Conservation (phyloP, 1,140 invertebrate genomes). For the Trichonephila clavata region DNA sequence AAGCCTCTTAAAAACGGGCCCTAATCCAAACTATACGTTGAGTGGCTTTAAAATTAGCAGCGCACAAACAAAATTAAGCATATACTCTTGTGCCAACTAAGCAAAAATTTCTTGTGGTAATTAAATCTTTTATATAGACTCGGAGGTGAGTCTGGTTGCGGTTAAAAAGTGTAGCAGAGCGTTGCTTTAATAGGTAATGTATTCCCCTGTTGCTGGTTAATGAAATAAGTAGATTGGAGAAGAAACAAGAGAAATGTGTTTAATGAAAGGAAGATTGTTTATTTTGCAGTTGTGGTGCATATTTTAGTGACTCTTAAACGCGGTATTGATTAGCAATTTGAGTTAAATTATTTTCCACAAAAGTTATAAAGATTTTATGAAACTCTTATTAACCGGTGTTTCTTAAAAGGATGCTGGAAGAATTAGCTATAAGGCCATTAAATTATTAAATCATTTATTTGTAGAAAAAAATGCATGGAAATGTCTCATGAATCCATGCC, state of each 20-base stretch:
- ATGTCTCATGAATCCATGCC: too few species aligned
- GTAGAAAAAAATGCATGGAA: too few species aligned
- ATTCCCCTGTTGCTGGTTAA: neutral
- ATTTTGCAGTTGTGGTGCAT: conserved; percentile 19
- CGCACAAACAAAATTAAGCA: neutral
- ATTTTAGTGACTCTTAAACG: neutral
- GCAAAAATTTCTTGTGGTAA: neutral
- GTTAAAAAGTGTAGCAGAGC: neutral
- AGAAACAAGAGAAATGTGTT: neutral
- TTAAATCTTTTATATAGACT: conserved; percentile 16
- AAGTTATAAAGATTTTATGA: neutral
- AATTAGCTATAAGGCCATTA: neutral
- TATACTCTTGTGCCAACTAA: neutral
- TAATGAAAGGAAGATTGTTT: neutral
- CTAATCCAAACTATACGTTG: neutral
- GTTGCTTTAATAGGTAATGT: neutral
- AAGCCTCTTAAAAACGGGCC: neutral
- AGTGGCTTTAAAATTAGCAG: neutral
- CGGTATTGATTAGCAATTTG: neutral
- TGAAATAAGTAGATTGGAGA: neutral
- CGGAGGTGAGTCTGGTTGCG: neutral
- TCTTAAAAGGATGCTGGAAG: neutral
- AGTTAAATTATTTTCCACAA: neutral
- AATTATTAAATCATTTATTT: neutral
- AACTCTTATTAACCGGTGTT: too few species aligned